Evolutionary conservation across 37 sponge, comb jelly and placozoan genomes (phyloP), one percentile per base, ranked within the genome.

Genomic region (Aphrocallistes beatrix): DNA sequence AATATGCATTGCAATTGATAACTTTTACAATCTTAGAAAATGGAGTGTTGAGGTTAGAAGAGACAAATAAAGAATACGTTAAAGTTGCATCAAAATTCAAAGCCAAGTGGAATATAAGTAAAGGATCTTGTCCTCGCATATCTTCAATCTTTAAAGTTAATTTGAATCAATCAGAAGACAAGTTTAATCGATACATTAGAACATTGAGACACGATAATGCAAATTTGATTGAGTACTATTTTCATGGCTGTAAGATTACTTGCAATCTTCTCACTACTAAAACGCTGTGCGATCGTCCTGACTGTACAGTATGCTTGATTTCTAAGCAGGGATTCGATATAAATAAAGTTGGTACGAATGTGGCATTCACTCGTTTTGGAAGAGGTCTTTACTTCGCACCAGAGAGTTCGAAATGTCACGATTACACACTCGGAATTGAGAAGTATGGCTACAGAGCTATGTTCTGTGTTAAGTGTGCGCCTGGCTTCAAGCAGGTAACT

Each of bases 371-470:
- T 36, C 81, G 91, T 30, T 91, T 91, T 86, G 94, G 94, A 45
- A 47, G 86, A n/a, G 94, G 91, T 25, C 91, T 93, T 40, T 93
- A 93, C 83, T 49, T 93, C 23, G 91, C 94, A n/a, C 89, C 89
- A 0, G 88, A 93, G 32, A 90, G 91, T 36, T 91, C 91, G 30
- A 91, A 91, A 39, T 90, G 91, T 48, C 94, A 93, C 49, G 89
- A 91, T 49, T 93, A 93, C 84, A 93, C 94, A 34, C 81, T 82
- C 37, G 91, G 94, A 0, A 28, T 34, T 37, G 9, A 17, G 39
- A 36, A 49, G 38, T 60, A 13, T 60, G 13, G 9, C 21, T 85
- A 93, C 60, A 42, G 94, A 45, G 92, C 92, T 30, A 86, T 94
- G 88, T 51, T 94, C 38, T 86, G 86, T 16, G 89, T 86, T 84